Conservation (phyloP, 2,113 vertebrate genomes). For the Oryzias melastigma region DNA sequence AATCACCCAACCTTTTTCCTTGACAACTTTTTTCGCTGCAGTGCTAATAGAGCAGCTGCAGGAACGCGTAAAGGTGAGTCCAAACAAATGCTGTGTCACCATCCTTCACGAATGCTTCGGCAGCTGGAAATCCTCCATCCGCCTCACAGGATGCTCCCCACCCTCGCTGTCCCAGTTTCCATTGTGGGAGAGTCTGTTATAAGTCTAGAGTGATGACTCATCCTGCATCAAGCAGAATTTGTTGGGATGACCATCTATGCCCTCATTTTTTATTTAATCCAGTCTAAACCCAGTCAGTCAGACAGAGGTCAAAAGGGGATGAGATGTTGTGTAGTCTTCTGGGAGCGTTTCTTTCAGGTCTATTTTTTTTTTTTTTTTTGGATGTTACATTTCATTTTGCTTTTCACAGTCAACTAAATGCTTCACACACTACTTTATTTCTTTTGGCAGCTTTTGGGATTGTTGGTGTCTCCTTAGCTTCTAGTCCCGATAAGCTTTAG, state of each 20-base stretch:
- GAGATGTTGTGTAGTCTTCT: constrained; percentile 25
- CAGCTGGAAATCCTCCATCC: constrained; percentile 15
- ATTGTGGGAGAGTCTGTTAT: constrained; percentile 14
- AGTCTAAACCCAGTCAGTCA: constrained; percentile 16
- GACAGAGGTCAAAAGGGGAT: constrained; percentile 21
- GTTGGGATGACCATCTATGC: constrained; percentile 7
- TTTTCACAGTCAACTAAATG: constrained; percentile 30
- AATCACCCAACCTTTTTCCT: constrained; percentile 28
- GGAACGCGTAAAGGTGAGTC: constrained; percentile 10
- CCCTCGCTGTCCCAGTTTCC: constrained; percentile 16
- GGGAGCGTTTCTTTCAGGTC: constrained; percentile 35
- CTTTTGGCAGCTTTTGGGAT: constrained; percentile 53
- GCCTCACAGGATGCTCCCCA: neutral
- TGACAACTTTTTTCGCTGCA: constrained; percentile 19
- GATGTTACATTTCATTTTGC: constrained; percentile 27
- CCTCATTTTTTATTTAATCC: constrained; percentile 9
- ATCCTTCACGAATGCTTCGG: neutral
- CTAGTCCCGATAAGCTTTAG: constrained; percentile 39
- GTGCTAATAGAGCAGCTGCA: constrained; percentile 2
- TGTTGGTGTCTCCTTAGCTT: constrained; percentile 61
- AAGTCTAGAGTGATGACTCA: constrained; percentile 32
- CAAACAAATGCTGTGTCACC: constrained; percentile 22
- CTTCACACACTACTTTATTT: constrained; percentile 42
- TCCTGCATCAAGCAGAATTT: constrained; percentile 15
- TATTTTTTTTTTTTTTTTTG: neutral